phyloP scores from a whole-genome alignment of 1,140 invertebrate species.

The Drosophila repleta region DNA sequence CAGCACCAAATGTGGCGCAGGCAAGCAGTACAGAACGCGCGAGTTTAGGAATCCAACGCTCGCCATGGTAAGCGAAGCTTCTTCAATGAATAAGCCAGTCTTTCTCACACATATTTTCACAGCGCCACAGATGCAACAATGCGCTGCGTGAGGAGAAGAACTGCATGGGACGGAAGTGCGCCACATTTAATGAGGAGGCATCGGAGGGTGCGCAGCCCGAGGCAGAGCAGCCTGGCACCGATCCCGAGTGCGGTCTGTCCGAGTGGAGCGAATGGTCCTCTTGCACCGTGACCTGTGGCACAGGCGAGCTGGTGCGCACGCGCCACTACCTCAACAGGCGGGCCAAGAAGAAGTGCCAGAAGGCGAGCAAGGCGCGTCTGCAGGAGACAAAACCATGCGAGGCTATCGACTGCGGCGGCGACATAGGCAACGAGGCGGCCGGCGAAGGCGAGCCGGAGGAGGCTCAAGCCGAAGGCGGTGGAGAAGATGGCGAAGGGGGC shows the following conservation, averaged over 20 bases:
- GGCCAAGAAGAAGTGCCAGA: slow-evolving; percentile 81
- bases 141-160: slow-evolving; percentile 85
- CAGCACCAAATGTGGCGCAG: slow-evolving; percentile 90
- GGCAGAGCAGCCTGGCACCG: slow-evolving; percentile 21
- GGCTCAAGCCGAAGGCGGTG: slow-evolving; percentile 14
- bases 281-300: slow-evolving; percentile 89
- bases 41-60: slow-evolving; percentile 85
- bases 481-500: slow-evolving; percentile 23
- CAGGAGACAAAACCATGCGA: slow-evolving; percentile 67
- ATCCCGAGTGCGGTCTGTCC: slow-evolving; percentile 87
- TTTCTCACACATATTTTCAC: too few species aligned
- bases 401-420: slow-evolving; percentile 73
- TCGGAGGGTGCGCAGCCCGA: slow-evolving; percentile 45
- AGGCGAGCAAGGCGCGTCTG: slow-evolving; percentile 62
- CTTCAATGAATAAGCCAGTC: too few species aligned
- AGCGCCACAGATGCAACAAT: slow-evolving; percentile 85
- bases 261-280: slow-evolving; percentile 90
- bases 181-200: slow-evolving; percentile 84
- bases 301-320: slow-evolving; percentile 58
- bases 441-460: slow-evolving; percentile 27
- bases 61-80: slow-evolving; percentile 71
- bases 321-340: slow-evolving; percentile 69
- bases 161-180: slow-evolving; percentile 85
- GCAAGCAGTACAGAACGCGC: slow-evolving; percentile 88
- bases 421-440: slow-evolving; percentile 50